These are phyloP conservation scores for Coenonympha glycerion DNA, from an alignment of 2,888 invertebrate species.

Conservation along the genomic window DNA sequence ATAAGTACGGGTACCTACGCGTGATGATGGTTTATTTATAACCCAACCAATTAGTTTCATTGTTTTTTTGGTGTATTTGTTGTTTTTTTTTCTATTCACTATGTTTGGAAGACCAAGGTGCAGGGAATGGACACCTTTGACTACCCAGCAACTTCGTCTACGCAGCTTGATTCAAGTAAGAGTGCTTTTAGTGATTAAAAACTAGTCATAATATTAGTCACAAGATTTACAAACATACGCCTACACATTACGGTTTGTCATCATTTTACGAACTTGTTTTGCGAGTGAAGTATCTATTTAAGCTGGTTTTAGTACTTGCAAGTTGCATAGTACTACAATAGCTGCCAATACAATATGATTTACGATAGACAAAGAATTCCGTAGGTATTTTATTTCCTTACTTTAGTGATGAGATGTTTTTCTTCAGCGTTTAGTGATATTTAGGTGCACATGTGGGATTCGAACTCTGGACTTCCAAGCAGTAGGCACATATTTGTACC, in stretches of 20 bases:
- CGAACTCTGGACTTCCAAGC: too few species aligned
- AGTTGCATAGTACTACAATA: too few species aligned
- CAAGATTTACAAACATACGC: slow-evolving; percentile 54
- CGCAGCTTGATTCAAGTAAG: slow-evolving; percentile 85
- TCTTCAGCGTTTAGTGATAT: too few species aligned
- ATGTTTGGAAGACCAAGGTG: slow-evolving; percentile 81
- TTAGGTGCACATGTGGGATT: too few species aligned
- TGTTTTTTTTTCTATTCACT: slow-evolving; percentile 26
- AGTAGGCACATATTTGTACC: too few species aligned
- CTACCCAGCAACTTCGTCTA: slow-evolving; percentile 88
- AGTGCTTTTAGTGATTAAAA: neutral
- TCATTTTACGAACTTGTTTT: neutral
- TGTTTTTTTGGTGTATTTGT: neutral
- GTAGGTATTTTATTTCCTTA: too few species aligned
- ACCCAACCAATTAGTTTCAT: neutral
- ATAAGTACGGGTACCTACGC: neutral
- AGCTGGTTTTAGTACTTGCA: too few species aligned
- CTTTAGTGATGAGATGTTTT: too few species aligned
- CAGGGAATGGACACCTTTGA: slow-evolving; percentile 86
- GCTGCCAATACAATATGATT: too few species aligned
- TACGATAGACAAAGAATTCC: too few species aligned
- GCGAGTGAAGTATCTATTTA: too few species aligned
- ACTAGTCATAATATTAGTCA: neutral
- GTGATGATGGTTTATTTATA: slow-evolving; percentile 5
- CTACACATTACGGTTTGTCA: slow-evolving; percentile 42